Percentiles rank a stretch among this genome's conserved stretches.
Evolutionary conservation across 2,888 invertebrate genomes (phyloP).

Genomic region (Acholoe squamosa): DNA sequence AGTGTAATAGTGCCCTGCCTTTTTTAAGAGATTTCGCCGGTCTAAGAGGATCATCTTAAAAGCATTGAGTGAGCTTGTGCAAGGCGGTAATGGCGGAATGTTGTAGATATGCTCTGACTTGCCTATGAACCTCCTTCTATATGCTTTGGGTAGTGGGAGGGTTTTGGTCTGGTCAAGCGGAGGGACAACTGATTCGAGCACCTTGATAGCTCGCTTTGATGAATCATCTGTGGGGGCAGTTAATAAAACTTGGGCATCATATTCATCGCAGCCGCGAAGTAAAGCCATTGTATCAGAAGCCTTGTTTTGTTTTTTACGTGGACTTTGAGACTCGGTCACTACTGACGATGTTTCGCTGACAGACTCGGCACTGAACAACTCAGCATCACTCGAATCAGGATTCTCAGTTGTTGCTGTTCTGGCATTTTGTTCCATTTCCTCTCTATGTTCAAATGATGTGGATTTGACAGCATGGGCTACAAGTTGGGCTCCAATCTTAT

Average conservation of each 20-base stretch:
- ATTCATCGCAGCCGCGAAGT: background rate
- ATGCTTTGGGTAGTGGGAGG: background rate
- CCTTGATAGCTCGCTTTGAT: background rate
- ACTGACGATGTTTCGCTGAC: no score
- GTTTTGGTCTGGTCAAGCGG: background rate
- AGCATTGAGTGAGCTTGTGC: constrained; percentile 50
- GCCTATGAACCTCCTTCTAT: background rate
- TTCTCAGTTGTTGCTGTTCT: background rate
- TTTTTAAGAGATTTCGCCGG: constrained; percentile 52
- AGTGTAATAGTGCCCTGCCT: constrained; percentile 53
- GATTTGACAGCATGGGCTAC: background rate
- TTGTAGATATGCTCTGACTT: background rate
- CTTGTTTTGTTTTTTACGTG: background rate
- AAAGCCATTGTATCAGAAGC: background rate
- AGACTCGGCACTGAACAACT: background rate
- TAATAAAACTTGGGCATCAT: background rate
- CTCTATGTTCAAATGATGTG: background rate
- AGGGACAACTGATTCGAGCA: background rate
- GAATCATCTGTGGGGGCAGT: background rate
- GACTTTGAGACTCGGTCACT: no score
- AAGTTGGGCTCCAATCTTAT: background rate
- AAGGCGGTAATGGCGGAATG: constrained; percentile 65
- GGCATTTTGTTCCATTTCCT: no score
- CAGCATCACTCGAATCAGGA: background rate
- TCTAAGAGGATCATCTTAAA: constrained; percentile 62